phyloP scores from a whole-genome alignment of 2,113 vertebrate genomes.

The Apteryx owenii region DNA sequence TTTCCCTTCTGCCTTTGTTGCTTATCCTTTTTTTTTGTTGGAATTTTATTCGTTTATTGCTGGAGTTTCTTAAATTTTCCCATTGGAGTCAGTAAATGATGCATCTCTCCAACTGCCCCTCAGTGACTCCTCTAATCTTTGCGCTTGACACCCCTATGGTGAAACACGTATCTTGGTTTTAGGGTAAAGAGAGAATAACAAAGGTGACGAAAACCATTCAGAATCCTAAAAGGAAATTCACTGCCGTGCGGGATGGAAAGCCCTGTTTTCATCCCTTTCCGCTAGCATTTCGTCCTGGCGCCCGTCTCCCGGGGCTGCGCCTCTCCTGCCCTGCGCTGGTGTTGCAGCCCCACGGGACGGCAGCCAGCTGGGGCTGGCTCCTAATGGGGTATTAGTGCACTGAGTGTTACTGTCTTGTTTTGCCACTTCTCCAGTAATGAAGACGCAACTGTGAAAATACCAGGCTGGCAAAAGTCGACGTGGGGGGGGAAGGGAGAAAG shows the following conservation, averaged over 20 bases:
- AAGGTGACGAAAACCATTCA: not conserved
- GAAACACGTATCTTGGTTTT: not conserved
- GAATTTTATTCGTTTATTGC: not conserved
- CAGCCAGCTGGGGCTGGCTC: rapidly evolving
- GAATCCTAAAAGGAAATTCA: not conserved
- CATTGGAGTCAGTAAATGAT: not conserved
- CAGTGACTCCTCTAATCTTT: not conserved
- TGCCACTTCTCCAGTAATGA: not conserved
- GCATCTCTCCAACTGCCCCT: not conserved
- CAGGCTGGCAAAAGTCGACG: not conserved
- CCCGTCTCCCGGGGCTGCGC: rapidly evolving
- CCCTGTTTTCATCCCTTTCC: not conserved
- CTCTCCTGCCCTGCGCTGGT: not conserved
- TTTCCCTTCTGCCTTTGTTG: not conserved
- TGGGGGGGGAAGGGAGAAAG: not conserved
- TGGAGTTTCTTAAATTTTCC: not conserved
- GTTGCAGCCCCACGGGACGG: not conserved
- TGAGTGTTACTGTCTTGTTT: rapidly evolving
- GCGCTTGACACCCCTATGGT: not conserved
- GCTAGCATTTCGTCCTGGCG: not conserved
- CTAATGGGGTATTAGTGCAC: not conserved
- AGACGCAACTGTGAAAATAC: not conserved
- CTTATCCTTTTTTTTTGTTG: not conserved
- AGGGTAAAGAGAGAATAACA: not conserved
- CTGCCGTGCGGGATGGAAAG: not conserved